phyloP scores from a whole-genome alignment of 2,888 invertebrate species.

The Coronaproctus castanopsis region DNA sequence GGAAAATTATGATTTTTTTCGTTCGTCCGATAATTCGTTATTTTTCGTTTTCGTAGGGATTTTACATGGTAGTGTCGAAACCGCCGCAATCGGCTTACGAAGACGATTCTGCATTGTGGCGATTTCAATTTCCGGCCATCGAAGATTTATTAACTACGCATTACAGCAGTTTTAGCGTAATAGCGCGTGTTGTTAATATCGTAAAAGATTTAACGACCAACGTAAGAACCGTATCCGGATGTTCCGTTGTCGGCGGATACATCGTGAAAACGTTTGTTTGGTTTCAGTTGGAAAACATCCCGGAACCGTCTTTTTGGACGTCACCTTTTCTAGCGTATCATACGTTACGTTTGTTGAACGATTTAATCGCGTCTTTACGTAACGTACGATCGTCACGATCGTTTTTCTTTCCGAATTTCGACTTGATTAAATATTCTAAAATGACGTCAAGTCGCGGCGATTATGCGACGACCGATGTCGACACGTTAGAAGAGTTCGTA shows the following conservation, averaged over 20 bases:
- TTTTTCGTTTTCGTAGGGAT: constrained; percentile 28
- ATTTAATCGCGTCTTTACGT: constrained; percentile 23
- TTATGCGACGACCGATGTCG: neutral
- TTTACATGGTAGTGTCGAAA: constrained; percentile 36
- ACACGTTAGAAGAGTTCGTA: neutral
- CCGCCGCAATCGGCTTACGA: constrained; percentile 34
- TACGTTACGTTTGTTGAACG: constrained; percentile 31
- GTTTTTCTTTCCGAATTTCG: neutral
- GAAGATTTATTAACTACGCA: constrained; percentile 28
- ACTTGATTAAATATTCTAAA: neutral
- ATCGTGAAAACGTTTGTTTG: constrained; percentile 30
- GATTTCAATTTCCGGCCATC: constrained; percentile 36
- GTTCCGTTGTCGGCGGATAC: constrained; percentile 31
- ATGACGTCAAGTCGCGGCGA: neutral
- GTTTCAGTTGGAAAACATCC: constrained; percentile 30
- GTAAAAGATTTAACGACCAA: constrained; percentile 20
- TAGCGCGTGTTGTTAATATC: constrained; percentile 17
- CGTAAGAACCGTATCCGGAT: constrained; percentile 17
- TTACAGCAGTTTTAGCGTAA: constrained; percentile 25
- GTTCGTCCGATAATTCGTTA: too few relatives aligned
- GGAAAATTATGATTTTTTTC: too few relatives aligned
- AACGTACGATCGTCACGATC: neutral
- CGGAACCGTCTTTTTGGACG: constrained; percentile 26
- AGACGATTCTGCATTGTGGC: constrained; percentile 36
- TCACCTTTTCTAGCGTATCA: constrained; percentile 32